Evolutionary conservation across 2,888 invertebrate genomes (phyloP), one percentile per base, ranked within the genome.

Genomic region (Tuta absoluta): DNA sequence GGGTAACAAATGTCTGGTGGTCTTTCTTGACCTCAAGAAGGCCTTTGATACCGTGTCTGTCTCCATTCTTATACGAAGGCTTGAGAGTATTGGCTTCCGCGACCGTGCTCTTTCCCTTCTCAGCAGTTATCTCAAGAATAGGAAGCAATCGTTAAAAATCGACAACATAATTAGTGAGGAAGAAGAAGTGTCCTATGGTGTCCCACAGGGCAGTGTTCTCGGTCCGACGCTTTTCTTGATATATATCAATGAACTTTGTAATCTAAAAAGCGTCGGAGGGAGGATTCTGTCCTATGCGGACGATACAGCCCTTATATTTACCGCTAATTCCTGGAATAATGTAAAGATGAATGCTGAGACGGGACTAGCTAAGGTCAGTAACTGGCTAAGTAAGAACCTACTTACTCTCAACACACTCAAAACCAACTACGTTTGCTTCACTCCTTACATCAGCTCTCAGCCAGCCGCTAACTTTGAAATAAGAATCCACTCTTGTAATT

Each of bases 171-270:
- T 12, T 11, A 28, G 56, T 56, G 28, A 56, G 24, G 24, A 28
- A 0, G 33, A n/a, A 0, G 17, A 14, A 2, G 33, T 53, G 12
- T 21, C 10, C 2, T 53, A 12, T 4, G 56, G 56, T 3, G 56
- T 56, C 2, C 56, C 56, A n/a, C 56, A 56, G 56, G 56, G 56
- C 14, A 56, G 28, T 28, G 33, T 28, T 3, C 24, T 33, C 24
- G 28, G 56, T 23, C 56, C 56, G 7, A 53, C 53, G 21, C 53
- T 53, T 21, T 53, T 53, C 19, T 14, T 53, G 7, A 14, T 53
- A 23, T 53, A 56, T 11, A 56, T 56, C 1, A 56, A 56, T 28
- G 33, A 56, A 12, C 14, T 56, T 14, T 56, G 56, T 56, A 56
- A 56, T 23, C 14, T 56, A 2, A 0, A 28, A 12, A 14, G 19